These are phyloP conservation scores for Paradisaea rubra DNA, from an alignment of 2,113 vertebrate genomes.

Conservation along the genomic window DNA sequence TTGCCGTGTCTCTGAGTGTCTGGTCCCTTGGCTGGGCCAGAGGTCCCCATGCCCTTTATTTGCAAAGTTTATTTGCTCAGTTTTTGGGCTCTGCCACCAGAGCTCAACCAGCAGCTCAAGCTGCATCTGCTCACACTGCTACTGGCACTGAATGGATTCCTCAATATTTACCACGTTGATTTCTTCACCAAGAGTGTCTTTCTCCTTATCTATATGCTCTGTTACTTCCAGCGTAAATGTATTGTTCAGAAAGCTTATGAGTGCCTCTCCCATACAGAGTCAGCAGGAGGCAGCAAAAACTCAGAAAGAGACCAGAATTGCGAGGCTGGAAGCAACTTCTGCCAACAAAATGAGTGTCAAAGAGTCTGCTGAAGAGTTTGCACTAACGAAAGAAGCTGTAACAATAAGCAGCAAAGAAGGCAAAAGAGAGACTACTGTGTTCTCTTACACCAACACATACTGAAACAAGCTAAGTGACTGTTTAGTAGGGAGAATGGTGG, in stretches of 20 bases:
- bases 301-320: rapidly evolving
- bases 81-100: neutral
- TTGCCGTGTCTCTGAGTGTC: neutral
- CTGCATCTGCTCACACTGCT: neutral
- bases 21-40: rapidly evolving
- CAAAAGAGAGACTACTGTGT: neutral
- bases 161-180: neutral
- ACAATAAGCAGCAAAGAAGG: neutral
- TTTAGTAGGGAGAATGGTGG: neutral
- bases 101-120: neutral
- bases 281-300: neutral
- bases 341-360: neutral
- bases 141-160: neutral
- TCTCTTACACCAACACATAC: neutral
- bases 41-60: neutral
- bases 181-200: neutral
- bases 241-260: neutral
- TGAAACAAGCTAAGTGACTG: neutral
- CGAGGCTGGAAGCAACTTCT: neutral
- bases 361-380: neutral
- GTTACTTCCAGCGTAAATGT: neutral
- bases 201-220: neutral
- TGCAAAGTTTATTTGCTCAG: neutral
- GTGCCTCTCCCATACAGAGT: neutral
- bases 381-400: neutral